A percentile compares a stretch with the other conserved stretches of the same genome.
phyloP scores from a whole-genome alignment of 2,888 invertebrate genomes.

The Boloria selene region DNA sequence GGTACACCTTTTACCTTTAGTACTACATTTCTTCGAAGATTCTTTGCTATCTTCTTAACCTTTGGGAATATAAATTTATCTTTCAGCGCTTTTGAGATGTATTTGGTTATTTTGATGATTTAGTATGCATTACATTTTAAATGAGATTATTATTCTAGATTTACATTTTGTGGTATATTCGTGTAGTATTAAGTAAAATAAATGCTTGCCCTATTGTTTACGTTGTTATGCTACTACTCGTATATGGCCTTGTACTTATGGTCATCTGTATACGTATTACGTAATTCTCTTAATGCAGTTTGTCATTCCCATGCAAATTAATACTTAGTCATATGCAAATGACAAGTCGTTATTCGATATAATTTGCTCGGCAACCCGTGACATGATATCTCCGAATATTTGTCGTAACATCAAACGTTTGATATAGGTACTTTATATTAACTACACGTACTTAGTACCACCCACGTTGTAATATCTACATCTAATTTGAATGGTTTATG shows the following conservation, averaged over 20 bases:
- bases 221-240: not conserved
- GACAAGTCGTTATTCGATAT: slow-evolving; percentile 30
- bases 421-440: not conserved
- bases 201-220: not conserved
- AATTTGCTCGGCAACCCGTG: slow-evolving; percentile 28
- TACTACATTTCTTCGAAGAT: too few species aligned
- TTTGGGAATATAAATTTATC: too few species aligned
- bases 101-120: too few species aligned
- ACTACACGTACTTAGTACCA: too few species aligned
- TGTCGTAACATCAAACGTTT: not conserved
- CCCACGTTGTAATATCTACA: too few species aligned
- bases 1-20: too few species aligned
- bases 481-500: too few species aligned
- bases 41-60: too few species aligned
- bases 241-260: slow-evolving; percentile 10
- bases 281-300: slow-evolving; percentile 17
- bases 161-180: not conserved
- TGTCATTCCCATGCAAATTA: slow-evolving; percentile 33
- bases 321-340: slow-evolving; percentile 32
- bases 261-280: slow-evolving; percentile 5
- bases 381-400: slow-evolving; percentile 20
- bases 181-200: not conserved
- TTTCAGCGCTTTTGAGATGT: too few species aligned
- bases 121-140: too few species aligned
- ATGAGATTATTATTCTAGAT: too few species aligned